phyloP scores from a whole-genome alignment of 2,888 invertebrate species.

The Cephus sareptanus region DNA sequence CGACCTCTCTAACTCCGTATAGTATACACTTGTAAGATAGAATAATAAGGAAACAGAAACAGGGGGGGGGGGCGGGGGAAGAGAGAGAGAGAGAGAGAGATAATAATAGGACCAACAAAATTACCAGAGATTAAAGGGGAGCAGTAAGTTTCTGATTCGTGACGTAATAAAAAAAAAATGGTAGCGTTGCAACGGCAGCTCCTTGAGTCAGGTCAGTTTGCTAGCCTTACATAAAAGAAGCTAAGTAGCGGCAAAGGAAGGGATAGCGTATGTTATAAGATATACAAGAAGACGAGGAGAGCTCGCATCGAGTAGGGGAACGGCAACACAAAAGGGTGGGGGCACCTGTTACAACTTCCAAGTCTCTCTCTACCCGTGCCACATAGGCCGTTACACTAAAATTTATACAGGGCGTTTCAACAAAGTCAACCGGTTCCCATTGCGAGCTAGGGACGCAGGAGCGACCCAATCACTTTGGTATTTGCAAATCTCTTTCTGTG shows the following conservation, averaged over 20 bases:
- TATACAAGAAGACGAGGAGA: slow-evolving; percentile 8
- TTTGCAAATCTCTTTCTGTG: background rate
- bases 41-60: background rate
- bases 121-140: background rate
- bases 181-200: background rate
- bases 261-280: slow-evolving; percentile 14
- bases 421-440: background rate
- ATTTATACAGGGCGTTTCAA: background rate
- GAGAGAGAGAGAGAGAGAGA: no score
- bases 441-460: background rate
- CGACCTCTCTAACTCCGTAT: background rate
- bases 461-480: background rate
- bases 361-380: slow-evolving; percentile 19
- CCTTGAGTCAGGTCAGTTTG: slow-evolving; percentile 49
- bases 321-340: slow-evolving; percentile 18
- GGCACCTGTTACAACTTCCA: slow-evolving; percentile 49
- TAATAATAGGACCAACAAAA: background rate
- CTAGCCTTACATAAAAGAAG: slow-evolving; percentile 45
- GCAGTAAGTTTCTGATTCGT: background rate
- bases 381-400: slow-evolving; percentile 7
- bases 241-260: slow-evolving; percentile 7
- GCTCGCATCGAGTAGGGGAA: background rate
- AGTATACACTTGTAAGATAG: background rate
- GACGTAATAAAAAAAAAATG: background rate
- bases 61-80: no score